Base-by-base conservation (phyloP, 2,113 vertebrate species). In the Maccullochella peelii region DNA sequence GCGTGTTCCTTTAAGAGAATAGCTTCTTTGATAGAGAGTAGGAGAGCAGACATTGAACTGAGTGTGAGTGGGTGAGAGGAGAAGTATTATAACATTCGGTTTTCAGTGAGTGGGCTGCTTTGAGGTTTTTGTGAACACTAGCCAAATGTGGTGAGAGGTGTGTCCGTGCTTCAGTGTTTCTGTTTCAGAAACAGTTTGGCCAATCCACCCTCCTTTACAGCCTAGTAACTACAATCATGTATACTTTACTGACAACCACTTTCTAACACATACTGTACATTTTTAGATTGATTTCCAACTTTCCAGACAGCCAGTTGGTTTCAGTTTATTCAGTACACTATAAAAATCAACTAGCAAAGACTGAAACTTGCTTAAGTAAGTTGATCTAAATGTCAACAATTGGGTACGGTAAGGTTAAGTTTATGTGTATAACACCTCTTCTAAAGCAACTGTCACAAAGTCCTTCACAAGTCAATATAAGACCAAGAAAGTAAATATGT, bases 41-140 rank as follows among this genome's bases (percentile, higher is more conserved):
- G 62, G 59, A 57, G 20, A 57, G 33, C 20, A 62, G 33, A 63
- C 7, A 2, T 3, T 72, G 16, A 42, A 63, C 54, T 47, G 21
- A 62, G 44, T 50, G n/a, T 33, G 78, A 52, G 72, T 75, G 54
- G 30, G 50, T 67, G 70, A 82, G 55, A 76, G 66, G 5, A 80
- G 9, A n/a, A 69, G n/a, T 71, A 71, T 6, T 73, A 33, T 3
- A 36, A 65, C 54, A 69, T 77, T 54, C 30, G 18, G 50, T 47
- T 57, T 66, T 65, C 27, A 58, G 14, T 25, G 61, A 67, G 79
- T 59, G 40, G 36, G 67, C 49, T 40, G 52, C 62, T 75, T 66
- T 57, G 5, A 57, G 71, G 21, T 1, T 49, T 69, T 65, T 63
- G 21, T 73, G 11, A 47, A 38, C 27, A 21, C 18, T n/a, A 44